Conservation (phyloP, 2,888 invertebrate genomes). For the Cephus pygmeus region DNA sequence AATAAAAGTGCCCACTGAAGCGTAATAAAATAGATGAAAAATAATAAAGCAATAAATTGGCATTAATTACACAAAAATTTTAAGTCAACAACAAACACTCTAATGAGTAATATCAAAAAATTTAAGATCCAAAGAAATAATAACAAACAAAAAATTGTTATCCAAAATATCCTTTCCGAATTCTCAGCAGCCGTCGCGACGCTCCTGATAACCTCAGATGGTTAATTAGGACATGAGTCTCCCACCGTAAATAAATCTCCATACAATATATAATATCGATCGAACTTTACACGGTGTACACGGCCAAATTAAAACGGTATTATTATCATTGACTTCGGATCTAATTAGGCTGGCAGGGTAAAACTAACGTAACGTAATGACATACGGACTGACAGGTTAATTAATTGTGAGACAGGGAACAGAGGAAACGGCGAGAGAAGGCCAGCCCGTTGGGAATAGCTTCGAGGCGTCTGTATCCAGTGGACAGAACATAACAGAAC, state of each 20-base stretch:
- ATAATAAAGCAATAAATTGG: background rate
- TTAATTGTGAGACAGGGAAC: constrained; percentile 19
- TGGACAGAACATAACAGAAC: background rate
- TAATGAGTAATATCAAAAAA: background rate
- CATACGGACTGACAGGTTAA: constrained; percentile 24
- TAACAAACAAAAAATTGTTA: background rate
- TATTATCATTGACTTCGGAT: constrained; percentile 21
- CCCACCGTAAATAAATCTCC: background rate
- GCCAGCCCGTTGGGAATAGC: background rate
- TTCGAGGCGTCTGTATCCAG: constrained; percentile 1
- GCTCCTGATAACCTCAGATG: background rate
- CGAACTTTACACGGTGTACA: background rate
- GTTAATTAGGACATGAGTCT: background rate
- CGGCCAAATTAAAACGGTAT: constrained; percentile 20
- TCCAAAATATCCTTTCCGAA: background rate
- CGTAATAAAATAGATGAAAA: background rate
- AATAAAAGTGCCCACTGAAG: background rate
- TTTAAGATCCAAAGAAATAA: too few relatives aligned
- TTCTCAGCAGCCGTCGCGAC: background rate
- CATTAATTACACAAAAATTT: background rate
- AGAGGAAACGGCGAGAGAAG: background rate
- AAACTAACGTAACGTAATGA: constrained; percentile 23
- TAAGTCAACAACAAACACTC: background rate
- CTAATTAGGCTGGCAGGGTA: constrained; percentile 21
- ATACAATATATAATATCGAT: background rate